Evolutionary conservation across 2,888 invertebrate genomes (phyloP), one percentile per base, ranked within the genome.

Genomic region (Rhogogaster chlorosoma): DNA sequence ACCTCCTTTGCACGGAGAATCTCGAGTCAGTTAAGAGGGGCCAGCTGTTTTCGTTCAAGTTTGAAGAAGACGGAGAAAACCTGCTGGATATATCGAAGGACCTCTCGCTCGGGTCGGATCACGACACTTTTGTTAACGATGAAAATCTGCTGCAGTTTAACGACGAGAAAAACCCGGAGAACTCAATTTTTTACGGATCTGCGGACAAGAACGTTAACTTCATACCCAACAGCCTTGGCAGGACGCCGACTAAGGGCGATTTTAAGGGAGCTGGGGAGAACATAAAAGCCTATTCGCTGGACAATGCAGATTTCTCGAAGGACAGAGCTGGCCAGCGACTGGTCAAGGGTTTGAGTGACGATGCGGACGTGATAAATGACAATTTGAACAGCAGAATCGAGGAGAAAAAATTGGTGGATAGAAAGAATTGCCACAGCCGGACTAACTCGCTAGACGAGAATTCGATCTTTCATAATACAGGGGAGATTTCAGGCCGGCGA

Each of bases 371-470:
- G 57, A 86, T 91, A 26, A 90, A 91, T 84, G 91, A 90, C 53
- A 91, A 92, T 82, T 53, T 92, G 10, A 90, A 91, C 80, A 88
- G 86, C 71, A 84, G 86, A 0, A 87, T 86, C 29, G 86, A 84
- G 2, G 90, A 91, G 22, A 89, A 91, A 73, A 90, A 89, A 29
- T 42, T 87, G 0, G 45, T 88, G 67, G 89, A 87, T 67, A 87
- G 87, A 3, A 90, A 91, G 29, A 89, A 90, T 70, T 90, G 88
- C 85, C 90, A 90, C 83, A 88, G 89, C 9, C 87, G 90, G 26
- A 90, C 91, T 2, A 90, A 89, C 73, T 92, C 91, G 0, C 84
- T 91, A 10, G 90, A 92, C 75, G 89, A 91, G 53, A 89, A 90
- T 84, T 88, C 90, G 29, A 89, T 88, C 7, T 67, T 67, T 64